These are phyloP conservation scores for Aricia agestis DNA, from an alignment of 1,140 invertebrate species.

Conservation along the genomic window DNA sequence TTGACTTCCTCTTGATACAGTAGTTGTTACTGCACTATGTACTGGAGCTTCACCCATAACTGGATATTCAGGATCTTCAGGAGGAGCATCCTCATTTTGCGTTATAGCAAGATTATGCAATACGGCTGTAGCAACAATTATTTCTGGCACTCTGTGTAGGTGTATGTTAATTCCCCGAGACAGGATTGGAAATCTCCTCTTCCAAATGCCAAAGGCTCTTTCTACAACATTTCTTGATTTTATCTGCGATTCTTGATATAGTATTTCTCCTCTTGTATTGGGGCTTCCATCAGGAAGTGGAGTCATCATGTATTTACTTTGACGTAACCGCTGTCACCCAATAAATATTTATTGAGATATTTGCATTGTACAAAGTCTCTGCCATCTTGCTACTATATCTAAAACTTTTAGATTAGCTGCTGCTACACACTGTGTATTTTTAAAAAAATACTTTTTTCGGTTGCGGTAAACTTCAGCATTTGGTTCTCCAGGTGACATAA, in stretches of 20 bases:
- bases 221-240: slow-evolving; percentile 27
- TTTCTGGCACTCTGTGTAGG: slow-evolving; percentile 1
- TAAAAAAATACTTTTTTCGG: not conserved
- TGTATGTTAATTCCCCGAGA: slow-evolving; percentile 6
- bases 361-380: slow-evolving; percentile 2
- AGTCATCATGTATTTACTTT: slow-evolving; percentile 11
- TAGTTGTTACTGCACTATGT: not conserved
- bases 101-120: not conserved
- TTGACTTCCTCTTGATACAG: not conserved
- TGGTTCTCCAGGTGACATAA: not conserved
- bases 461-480: not conserved
- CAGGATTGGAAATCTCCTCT: slow-evolving; percentile 21
- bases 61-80: not conserved
- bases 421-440: not conserved
- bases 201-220: slow-evolving; percentile 22
- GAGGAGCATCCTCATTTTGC: not conserved
- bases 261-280: not conserved
- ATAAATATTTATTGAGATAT: slow-evolving; percentile 4
- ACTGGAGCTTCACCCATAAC: not conserved
- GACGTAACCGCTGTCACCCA: slow-evolving; percentile 12
- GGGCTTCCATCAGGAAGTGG: not conserved
- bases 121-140: not conserved
- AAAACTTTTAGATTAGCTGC: not conserved
- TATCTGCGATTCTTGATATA: slow-evolving; percentile 20
- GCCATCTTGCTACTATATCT: slow-evolving; percentile 6